Base-by-base conservation (phyloP, 2,888 invertebrate genomes). In the Folsomia candida region DNA sequence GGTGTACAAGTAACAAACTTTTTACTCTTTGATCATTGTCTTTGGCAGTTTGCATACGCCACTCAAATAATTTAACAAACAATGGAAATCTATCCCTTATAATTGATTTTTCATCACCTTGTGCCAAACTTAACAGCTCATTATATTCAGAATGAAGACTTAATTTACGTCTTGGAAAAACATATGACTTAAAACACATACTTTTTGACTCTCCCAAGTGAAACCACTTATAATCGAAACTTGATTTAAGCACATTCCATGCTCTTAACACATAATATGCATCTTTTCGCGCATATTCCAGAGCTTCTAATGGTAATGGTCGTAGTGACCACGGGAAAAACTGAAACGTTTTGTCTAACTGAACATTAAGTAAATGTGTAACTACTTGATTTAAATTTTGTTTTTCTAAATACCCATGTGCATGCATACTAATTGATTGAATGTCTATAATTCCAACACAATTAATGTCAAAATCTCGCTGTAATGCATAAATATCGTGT, bases 401-500 rank as follows among this genome's bases (percentile, higher is more conserved):
- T 1, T 1, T 27, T 27, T 57, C 27, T 20, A 24, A 1, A 14
- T 14, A 2, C 9, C 20, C 20, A 6, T n/a, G 6, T 18, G 9
- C 6, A 11, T 57, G 11, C 20, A 18, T 57, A 6, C 14, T n/a
- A 57, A 57, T 20, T n/a, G 14, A 11, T 26, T 67, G 57, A 6
- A 67, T 20, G n/a, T 67, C 58, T 1, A 67, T 11, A 6, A 26
- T 47, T 14, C n/a, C 20, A 29, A 58, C 22, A 18, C 57, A 22
- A 24, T 20, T 22, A 1, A 67, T n/a, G 1, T 28, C n/a, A 29
- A 58, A 67, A 59, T 67, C 67, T 58, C 67, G 18, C 28, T 58
- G 18, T 2, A 67, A 67, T 9, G 14, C n/a, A 2, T 24, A 20
- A 2, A 67, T 20, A 29, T 67, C 67, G 2, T 4, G 6, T 2